Conservation (phyloP, 2,797 vertebrate species). For the Pangasius djambal region DNA sequence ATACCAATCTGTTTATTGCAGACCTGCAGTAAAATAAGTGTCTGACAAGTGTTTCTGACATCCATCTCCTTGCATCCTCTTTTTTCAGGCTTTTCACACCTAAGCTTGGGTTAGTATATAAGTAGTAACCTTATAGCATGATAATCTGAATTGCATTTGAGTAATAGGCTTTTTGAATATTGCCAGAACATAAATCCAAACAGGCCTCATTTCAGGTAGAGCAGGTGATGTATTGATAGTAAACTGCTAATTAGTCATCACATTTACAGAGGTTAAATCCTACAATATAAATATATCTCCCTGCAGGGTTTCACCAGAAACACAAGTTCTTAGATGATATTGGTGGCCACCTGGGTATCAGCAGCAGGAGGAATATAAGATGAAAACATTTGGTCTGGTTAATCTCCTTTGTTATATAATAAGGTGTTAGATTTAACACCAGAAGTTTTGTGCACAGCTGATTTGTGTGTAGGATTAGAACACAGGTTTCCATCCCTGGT, state of each 20-base stretch:
- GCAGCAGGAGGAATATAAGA: not conserved
- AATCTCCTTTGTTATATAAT: not conserved
- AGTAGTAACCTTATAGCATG: no score
- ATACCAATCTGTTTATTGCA: not conserved
- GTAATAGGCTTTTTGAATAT: not conserved
- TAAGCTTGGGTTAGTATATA: not conserved
- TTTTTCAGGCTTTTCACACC: not conserved
- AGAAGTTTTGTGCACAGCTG: not conserved
- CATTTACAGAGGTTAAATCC: not conserved
- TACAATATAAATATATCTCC: not conserved
- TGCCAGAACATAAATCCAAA: not conserved
- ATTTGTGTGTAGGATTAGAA: not conserved
- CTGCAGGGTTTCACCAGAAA: not conserved
- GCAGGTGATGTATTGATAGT: not conserved
- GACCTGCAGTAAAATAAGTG: not conserved
- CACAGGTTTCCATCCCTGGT: not conserved
- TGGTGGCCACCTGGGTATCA: not conserved
- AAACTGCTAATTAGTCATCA: not conserved
- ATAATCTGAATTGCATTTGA: not conserved
- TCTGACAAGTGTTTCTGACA: not conserved
- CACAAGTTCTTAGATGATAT: not conserved
- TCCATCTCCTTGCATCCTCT: not conserved
- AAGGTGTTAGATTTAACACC: not conserved
- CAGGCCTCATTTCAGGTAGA: not conserved
- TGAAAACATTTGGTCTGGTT: constrained; percentile 5